These are phyloP conservation scores for Nemapogon koenigi DNA, from an alignment of 2,888 invertebrate species.

Conservation along the genomic window DNA sequence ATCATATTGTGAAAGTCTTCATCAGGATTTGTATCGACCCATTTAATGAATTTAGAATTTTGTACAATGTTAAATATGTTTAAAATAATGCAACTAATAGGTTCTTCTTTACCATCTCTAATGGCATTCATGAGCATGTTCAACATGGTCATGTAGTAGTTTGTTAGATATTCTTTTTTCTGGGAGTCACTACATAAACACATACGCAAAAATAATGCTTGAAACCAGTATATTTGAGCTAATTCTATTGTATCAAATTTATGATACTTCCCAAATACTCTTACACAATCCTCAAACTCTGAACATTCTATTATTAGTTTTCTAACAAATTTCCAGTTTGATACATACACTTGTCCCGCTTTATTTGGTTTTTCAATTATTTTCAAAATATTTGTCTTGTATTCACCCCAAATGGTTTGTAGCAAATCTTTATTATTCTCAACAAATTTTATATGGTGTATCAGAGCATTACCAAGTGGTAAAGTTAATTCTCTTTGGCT, in stretches of 20 bases:
- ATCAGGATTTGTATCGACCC: conserved; percentile 24
- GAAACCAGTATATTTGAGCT: conserved; percentile 63
- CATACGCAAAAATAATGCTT: conserved; percentile 60
- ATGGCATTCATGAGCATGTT: conserved; percentile 54
- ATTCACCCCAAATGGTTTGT: conserved; percentile 59
- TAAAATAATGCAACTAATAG: conserved; percentile 27
- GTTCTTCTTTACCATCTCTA: conserved; percentile 40
- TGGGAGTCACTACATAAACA: conserved; percentile 31
- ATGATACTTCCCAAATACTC: conserved; percentile 63
- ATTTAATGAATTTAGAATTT: conserved; percentile 33
- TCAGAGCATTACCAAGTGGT: conserved; percentile 60
- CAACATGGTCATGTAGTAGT: conserved; percentile 61
- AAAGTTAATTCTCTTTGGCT: conserved; percentile 69
- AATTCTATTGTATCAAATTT: conserved; percentile 69
- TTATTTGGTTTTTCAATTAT: conserved; percentile 74
- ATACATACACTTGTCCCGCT: conserved; percentile 69
- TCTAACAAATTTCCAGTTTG: conserved; percentile 63
- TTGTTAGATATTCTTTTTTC: conserved; percentile 46
- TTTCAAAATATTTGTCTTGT: conserved; percentile 68
- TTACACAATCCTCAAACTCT: conserved; percentile 60
- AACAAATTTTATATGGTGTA: conserved; percentile 40
- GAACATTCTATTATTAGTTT: conserved; percentile 67
- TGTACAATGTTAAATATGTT: conserved; percentile 36
- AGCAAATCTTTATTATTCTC: conserved; percentile 51
- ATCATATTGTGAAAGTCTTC: conserved; percentile 42